These are phyloP conservation scores for Xenopus borealis DNA, from an alignment of 2,113 vertebrate genomes.

Conservation along the genomic window DNA sequence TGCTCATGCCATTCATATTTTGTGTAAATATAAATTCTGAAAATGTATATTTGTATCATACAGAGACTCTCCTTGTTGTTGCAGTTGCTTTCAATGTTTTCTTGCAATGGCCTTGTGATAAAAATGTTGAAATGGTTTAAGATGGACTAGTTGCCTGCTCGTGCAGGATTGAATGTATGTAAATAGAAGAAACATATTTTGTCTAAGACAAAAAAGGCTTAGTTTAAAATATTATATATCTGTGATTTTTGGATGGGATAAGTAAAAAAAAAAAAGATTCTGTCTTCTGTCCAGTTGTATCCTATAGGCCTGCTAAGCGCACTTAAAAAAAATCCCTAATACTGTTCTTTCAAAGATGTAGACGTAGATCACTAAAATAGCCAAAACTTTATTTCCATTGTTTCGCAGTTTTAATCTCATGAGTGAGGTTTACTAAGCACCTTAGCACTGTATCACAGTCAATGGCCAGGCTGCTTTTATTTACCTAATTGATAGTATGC, in stretches of 20 bases:
- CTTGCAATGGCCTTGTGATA: constrained; percentile 67
- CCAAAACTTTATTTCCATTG: constrained; percentile 65
- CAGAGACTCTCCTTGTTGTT: constrained; percentile 64
- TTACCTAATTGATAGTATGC: background rate
- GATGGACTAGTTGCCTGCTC: constrained; percentile 63
- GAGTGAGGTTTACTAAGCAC: constrained; percentile 24
- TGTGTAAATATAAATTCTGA: constrained; percentile 62
- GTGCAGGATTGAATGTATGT: constrained; percentile 76
- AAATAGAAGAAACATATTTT: constrained; percentile 62
- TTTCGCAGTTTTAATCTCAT: constrained; percentile 65
- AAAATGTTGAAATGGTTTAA: constrained; percentile 55
- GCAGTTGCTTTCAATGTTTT: constrained; percentile 62
- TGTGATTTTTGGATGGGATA: constrained; percentile 51
- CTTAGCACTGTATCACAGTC: constrained; percentile 6
- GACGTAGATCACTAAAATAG: constrained; percentile 60
- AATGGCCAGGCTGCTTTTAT: background rate
- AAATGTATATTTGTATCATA: constrained; percentile 77
- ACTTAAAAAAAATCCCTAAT: constrained; percentile 55
- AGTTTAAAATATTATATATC: constrained; percentile 63
- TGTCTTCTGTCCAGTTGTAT: constrained; percentile 60
- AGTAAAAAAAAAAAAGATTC: constrained; percentile 46
- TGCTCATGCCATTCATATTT: constrained; percentile 54
- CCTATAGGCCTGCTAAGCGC: constrained; percentile 57
- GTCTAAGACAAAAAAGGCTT: constrained; percentile 59
- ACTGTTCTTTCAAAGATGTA: constrained; percentile 60